These are phyloP conservation scores for Andrena praecox DNA, from an alignment of 2,888 invertebrate genomes.

Conservation along the genomic window DNA sequence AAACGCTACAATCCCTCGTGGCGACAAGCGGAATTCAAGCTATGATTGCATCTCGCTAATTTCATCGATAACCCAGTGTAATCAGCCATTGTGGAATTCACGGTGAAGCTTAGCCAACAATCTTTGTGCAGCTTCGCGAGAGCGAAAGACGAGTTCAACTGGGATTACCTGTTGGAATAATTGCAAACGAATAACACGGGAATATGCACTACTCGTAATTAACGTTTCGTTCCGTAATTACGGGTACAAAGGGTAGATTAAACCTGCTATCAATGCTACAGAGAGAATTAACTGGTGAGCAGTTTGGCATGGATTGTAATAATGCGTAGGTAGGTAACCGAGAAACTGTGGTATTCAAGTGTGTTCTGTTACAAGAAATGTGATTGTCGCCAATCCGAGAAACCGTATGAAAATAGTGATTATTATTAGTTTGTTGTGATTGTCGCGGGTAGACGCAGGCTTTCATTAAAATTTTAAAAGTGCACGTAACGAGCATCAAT, in stretches of 20 bases:
- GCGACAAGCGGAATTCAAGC: neutral
- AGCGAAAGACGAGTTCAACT: neutral
- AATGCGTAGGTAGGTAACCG: too few relatives aligned
- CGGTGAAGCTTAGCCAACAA: neutral
- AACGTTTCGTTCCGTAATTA: too few relatives aligned
- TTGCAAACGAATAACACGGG: neutral
- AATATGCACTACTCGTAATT: neutral
- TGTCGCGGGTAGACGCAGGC: neutral
- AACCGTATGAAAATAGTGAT: too few relatives aligned
- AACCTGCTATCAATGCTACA: too few relatives aligned
- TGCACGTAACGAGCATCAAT: neutral
- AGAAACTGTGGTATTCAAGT: too few relatives aligned
- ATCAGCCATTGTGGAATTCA: slow-evolving; percentile 18
- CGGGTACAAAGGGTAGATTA: too few relatives aligned
- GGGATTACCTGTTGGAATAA: neutral
- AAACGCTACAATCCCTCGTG: slow-evolving; percentile 8
- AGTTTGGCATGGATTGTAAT: too few relatives aligned
- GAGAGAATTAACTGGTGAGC: too few relatives aligned
- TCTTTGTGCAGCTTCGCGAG: neutral
- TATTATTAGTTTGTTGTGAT: neutral
- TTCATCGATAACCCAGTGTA: slow-evolving; percentile 21
- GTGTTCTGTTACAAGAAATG: too few relatives aligned
- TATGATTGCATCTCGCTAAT: slow-evolving; percentile 11
- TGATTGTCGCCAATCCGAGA: too few relatives aligned
- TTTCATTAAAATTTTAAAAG: neutral